A percentile compares a stretch with the other conserved stretches of the same genome.
phyloP scores from a whole-genome alignment of 2,113 vertebrate species.

The Oreochromis spilurus region DNA sequence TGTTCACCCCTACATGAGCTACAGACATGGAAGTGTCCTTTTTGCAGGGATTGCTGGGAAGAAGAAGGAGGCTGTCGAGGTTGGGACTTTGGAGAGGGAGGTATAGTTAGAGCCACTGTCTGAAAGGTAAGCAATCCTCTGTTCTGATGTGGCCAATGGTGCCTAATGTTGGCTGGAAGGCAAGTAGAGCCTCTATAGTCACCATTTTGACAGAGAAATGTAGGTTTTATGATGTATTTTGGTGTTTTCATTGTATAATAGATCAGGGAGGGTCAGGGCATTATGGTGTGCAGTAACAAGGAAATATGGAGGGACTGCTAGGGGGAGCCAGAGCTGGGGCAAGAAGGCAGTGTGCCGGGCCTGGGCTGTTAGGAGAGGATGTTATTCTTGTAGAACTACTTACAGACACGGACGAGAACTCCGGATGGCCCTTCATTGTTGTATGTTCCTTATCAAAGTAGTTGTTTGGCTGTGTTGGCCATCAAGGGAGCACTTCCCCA shows the following conservation, averaged over 20 bases:
- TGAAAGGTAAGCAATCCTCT: constrained; percentile 69
- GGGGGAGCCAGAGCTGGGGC: constrained; percentile 72
- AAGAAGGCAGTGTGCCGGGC: constrained; percentile 1
- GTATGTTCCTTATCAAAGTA: background rate
- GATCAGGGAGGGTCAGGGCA: constrained; percentile 53
- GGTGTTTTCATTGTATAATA: constrained; percentile 19
- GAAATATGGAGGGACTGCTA: constrained; percentile 70
- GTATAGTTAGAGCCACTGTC: background rate
- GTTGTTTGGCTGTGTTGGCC: background rate
- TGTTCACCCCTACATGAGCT: constrained; percentile 73
- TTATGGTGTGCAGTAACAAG: constrained; percentile 60
- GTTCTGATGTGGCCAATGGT: background rate
- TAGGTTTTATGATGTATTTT: constrained; percentile 48
- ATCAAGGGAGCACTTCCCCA: constrained; percentile 9
- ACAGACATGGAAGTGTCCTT: constrained; percentile 76
- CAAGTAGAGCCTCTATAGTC: background rate
- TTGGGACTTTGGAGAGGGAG: constrained; percentile 58
- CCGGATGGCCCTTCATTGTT: constrained; percentile 30
- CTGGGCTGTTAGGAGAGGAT: background rate
- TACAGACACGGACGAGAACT: constrained; percentile 20
- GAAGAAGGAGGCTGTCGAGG: constrained; percentile 73
- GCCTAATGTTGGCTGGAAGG: constrained; percentile 20
- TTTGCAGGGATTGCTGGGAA: constrained; percentile 82
- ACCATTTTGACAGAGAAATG: background rate
- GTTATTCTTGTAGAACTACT: constrained; percentile 12